Conservation (phyloP, 1,140 invertebrate genomes). For the Cataglyphis hispanica region DNA sequence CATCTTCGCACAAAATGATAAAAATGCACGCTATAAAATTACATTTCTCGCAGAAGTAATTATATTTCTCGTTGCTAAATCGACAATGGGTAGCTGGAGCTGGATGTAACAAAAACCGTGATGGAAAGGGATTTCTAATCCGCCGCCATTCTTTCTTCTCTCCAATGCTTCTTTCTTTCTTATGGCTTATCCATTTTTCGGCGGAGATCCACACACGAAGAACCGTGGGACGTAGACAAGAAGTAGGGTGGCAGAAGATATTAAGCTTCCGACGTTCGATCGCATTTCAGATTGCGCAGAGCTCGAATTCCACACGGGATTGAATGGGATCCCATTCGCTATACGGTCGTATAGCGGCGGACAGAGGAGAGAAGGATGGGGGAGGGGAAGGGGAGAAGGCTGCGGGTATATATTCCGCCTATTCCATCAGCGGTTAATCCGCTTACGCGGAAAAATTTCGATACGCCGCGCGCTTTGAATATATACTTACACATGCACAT, state of each 20-base stretch:
- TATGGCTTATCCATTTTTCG: slow-evolving; percentile 57
- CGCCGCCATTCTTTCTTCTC: neutral
- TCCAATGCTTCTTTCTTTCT: neutral
- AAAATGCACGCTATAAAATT: neutral
- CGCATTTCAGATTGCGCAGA: slow-evolving; percentile 79
- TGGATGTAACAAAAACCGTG: neutral
- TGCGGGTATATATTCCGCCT: slow-evolving; percentile 62
- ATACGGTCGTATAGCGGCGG: slow-evolving; percentile 46
- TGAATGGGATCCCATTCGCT: slow-evolving; percentile 78
- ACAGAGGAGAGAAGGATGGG: neutral
- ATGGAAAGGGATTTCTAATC: slow-evolving; percentile 35
- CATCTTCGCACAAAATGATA: neutral
- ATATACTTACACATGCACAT: slow-evolving; percentile 35
- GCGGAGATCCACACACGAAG: slow-evolving; percentile 17
- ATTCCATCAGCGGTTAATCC: slow-evolving; percentile 77
- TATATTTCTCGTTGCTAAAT: neutral
- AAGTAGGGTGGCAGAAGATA: slow-evolving; percentile 65
- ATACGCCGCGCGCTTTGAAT: slow-evolving; percentile 66
- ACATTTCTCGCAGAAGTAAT: neutral
- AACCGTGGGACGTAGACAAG: slow-evolving; percentile 40
- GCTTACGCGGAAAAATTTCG: slow-evolving; percentile 80
- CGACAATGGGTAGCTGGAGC: neutral
- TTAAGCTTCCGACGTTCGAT: slow-evolving; percentile 77
- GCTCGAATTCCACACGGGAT: slow-evolving; percentile 76
- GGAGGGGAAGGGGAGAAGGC: neutral